These are phyloP conservation scores for Hyperopisus bebe DNA, from an alignment of 2,113 vertebrate species.

Conservation along the genomic window DNA sequence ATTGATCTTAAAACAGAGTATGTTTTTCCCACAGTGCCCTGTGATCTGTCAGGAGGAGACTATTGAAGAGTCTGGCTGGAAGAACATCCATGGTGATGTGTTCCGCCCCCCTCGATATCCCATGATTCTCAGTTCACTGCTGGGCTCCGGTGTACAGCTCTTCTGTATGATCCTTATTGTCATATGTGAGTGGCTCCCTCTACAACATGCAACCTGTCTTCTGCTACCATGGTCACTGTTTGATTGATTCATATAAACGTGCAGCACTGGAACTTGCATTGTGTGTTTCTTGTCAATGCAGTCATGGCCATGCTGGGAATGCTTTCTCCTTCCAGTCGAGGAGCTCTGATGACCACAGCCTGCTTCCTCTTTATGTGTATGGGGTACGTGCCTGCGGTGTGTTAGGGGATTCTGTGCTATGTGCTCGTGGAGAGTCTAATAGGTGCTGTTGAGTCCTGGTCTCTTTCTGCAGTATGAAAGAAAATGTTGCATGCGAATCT, in stretches of 20 bases:
- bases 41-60: conserved; percentile 77
- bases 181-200: conserved; percentile 76
- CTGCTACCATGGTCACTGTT: neutral
- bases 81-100: conserved; percentile 93
- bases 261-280: neutral
- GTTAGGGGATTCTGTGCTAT: neutral
- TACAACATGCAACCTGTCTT: neutral
- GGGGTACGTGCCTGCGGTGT: conserved; percentile 72
- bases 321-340: conserved; percentile 93
- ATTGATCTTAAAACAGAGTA: neutral
- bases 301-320: conserved; percentile 97
- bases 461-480: neutral
- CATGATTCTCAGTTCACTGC: conserved; percentile 94
- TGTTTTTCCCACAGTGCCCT: neutral
- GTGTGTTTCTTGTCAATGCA: conserved; percentile 35
- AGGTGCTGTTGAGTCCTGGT: neutral
- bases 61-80: conserved; percentile 98
- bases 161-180: conserved; percentile 98
- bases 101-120: conserved; percentile 94
- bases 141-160: conserved; percentile 94
- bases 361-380: conserved; percentile 99
- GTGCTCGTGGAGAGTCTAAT: neutral
- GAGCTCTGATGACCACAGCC: conserved; percentile 92
- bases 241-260: neutral
- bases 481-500: neutral